phyloP scores from a whole-genome alignment of 2,888 invertebrate species.

The Halictus ligatus region DNA sequence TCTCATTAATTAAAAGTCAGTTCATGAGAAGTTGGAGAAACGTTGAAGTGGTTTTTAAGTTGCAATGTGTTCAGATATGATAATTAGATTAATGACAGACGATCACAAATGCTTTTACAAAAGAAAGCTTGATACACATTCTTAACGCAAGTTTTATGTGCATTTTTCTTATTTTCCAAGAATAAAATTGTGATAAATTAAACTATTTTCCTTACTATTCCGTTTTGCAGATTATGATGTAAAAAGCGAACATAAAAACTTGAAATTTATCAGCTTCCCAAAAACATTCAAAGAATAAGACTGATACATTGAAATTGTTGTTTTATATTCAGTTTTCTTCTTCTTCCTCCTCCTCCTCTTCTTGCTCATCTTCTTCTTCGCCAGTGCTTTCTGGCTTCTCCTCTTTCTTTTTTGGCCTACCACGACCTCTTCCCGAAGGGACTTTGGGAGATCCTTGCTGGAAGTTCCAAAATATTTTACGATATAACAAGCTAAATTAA shows the following conservation, averaged over 20 bases:
- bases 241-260: slow-evolving; percentile 60
- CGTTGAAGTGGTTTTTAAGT: slow-evolving; percentile 34
- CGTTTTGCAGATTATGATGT: slow-evolving; percentile 48
- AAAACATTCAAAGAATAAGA: slow-evolving; percentile 64
- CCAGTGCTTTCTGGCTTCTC: slow-evolving; percentile 83
- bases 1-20: slow-evolving; percentile 44
- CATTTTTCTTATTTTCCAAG: slow-evolving; percentile 6
- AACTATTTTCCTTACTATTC: slow-evolving; percentile 27
- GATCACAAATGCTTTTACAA: background rate
- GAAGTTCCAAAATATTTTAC: background rate
- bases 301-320: slow-evolving; percentile 55
- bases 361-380: slow-evolving; percentile 83
- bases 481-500: background rate
- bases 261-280: slow-evolving; percentile 45
- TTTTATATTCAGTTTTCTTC: slow-evolving; percentile 75
- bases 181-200: slow-evolving; percentile 30
- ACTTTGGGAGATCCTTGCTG: slow-evolving; percentile 75
- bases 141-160: slow-evolving; percentile 21
- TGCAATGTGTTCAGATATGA: slow-evolving; percentile 33
- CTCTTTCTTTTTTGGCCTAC: slow-evolving; percentile 83
- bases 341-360: slow-evolving; percentile 83
- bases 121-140: slow-evolving; percentile 23
- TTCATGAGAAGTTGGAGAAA: slow-evolving; percentile 50
- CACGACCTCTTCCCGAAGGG: slow-evolving; percentile 79
- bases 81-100: slow-evolving; percentile 33